Evolutionary conservation across 2,888 invertebrate genomes (phyloP), one percentile per base, ranked within the genome.

Genomic region (Melanargia galathea): DNA sequence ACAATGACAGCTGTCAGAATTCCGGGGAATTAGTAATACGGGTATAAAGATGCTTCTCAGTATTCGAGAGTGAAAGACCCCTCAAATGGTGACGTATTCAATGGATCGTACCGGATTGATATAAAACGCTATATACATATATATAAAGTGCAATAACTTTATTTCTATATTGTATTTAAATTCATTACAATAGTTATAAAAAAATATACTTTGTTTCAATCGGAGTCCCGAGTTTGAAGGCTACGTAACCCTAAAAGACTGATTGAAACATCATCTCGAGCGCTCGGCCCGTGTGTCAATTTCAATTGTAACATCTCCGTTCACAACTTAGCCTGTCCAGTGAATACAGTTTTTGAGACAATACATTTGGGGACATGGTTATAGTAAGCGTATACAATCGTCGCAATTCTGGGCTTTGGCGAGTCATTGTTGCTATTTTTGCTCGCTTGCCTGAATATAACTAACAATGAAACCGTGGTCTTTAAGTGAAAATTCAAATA

Each of bases 141-240:
- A 61, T 69, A 64, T 82, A 82, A 79, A 75, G 90, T 90, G 90
- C 90, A 90, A 90, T 90, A 90, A 88, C 86, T 26, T 82, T 83
- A 81, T 86, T 86, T 33, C 81, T 83, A 81, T 86, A n/a, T n/a
- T n/a, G 78, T 87, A 81, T 80, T 85, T 35, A 33, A 81, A 82
- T 78, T 81, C 82, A 82, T 80, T 82, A 82, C 78, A 82, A 80
- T 83, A 79, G 77, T 84, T 80, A 7, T 82, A 77, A 80, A 82
- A n/a, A 58, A 81, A 75, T 74, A 77, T 80, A 75, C 75, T 80
- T 83, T 79, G 82, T 86, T 85, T 82, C 81, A 82, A 82, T 83
- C 80, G 82, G 80, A 82, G 84, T 81, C 83, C 85, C 81, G 81
- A 80, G 75, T 72, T n/a, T 6, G 78, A 78, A 78, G 78, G 77